These are phyloP conservation scores for Lycaon pictus DNA, from an alignment of 2,113 vertebrate genomes.

Conservation along the genomic window DNA sequence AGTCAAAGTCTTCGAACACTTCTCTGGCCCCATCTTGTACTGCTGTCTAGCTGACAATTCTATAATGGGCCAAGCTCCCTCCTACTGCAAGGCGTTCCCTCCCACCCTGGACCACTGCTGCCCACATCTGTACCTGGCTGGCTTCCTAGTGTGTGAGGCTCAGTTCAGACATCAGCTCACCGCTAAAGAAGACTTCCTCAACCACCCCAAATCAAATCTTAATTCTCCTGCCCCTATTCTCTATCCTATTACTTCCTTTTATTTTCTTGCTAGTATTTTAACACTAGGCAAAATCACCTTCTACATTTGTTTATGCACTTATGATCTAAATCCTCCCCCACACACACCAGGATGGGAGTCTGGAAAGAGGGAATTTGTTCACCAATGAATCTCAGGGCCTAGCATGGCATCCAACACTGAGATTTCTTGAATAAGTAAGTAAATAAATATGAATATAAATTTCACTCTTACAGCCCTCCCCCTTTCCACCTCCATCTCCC, in stretches of 20 bases:
- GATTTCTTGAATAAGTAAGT: neutral
- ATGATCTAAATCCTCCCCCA: neutral
- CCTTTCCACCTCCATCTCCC: neutral
- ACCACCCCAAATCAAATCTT: neutral
- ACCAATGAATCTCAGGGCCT: neutral
- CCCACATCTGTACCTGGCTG: neutral
- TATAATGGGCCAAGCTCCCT: neutral
- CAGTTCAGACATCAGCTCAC: neutral
- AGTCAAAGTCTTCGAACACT: neutral
- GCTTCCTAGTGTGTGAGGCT: neutral
- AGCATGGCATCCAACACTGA: neutral
- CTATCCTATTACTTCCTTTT: neutral
- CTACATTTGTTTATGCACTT: neutral
- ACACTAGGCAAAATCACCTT: neutral
- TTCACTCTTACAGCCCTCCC: neutral
- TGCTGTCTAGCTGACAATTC: neutral
- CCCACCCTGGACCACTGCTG: fast-evolving
- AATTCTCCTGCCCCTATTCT: neutral
- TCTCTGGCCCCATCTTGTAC: neutral
- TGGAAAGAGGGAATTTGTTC: neutral
- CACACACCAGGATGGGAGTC: neutral
- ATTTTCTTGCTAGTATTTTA: neutral
- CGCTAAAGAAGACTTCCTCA: neutral
- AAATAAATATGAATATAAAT: neutral
- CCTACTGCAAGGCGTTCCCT: neutral